Evolutionary conservation across 2,888 invertebrate genomes (phyloP).

Genomic region (Eristalinus sepulchralis): DNA sequence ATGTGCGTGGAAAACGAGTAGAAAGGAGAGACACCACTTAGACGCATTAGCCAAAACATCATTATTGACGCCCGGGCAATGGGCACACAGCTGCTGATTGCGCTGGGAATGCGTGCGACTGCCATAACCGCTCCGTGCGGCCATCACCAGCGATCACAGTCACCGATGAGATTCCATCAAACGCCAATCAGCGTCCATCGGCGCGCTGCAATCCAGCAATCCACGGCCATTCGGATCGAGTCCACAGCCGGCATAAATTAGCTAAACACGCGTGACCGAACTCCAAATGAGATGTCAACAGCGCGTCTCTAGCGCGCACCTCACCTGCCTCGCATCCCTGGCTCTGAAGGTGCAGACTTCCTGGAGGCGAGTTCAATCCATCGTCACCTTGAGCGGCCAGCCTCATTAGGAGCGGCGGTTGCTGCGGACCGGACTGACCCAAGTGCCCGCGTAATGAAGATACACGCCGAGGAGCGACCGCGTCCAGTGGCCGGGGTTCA

Average conservation of each 20-base stretch:
- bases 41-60: neutral
- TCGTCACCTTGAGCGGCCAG: conserved; percentile 46
- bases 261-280: conserved; percentile 33
- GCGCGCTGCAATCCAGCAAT: neutral
- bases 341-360: conserved; percentile 16
- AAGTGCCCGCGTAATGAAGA: conserved; percentile 47
- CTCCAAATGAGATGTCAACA: conserved; percentile 46
- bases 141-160: neutral
- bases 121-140: neutral
- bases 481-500: conserved; percentile 45
- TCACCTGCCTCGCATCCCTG: conserved; percentile 3
- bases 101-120: neutral
- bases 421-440: no score
- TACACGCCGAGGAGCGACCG: conserved; percentile 36
- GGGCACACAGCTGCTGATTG: neutral
- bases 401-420: no score
- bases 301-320: neutral
- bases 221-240: neutral
- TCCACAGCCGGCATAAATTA: conserved; percentile 5
- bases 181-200: neutral
- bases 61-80: neutral
- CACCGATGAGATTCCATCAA: neutral
- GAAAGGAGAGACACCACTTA: neutral
- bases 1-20: neutral
- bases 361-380: conserved; percentile 44